Base-by-base conservation (phyloP, 2,113 vertebrate species). In the Suncus etruscus region DNA sequence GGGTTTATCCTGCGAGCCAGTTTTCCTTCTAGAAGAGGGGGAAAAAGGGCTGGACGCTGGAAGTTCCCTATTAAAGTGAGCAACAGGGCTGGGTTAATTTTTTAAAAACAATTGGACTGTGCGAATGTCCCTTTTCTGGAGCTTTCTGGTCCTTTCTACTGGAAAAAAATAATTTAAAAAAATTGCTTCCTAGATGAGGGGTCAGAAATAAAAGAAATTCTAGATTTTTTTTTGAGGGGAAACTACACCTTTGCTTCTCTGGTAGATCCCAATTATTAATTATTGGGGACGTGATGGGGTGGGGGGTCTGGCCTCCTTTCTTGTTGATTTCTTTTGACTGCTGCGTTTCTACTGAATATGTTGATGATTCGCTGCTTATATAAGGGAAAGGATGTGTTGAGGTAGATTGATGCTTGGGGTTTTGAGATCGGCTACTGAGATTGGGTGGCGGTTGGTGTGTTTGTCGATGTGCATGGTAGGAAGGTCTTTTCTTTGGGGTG, bases 361-460 rank as follows among this genome's bases (percentile, higher is more conserved):
- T 98, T 98, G 98, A 97, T 94, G 97, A 97, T 97, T 90, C 95
- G 95, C 97, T 97, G 97, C 97, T 98, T 98, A 98, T 97, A 98
- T 98, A 98, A 98, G 98, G 97, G 96, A 85, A 97, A 96, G 97
- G 97, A 97, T 97, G 95, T 97, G 97, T 97, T 94, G 96, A 96
- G 97, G 97, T 97, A 97, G 97, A 97, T 98, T 98, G 98, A 97
- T 97, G 97, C 96, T 97, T 96, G 96, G 96, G 97, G 97, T 98
- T 98, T 98, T 97, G 97, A 98, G 97, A 98, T 98, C 95, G 96
- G 96, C 97, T 98, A 96, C 96, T 97, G 97, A 97, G 97, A 98
- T 98, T 96, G 63, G 29, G 87, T 94, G 96, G 95, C 97, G 96
- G 96, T 97, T 88, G 93, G 83, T 93, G 93, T 96, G 88, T 94